Evolutionary conservation across 2,797 vertebrate genomes (phyloP), one percentile per base, ranked within the genome.

Genomic region (Heliangelus exortis): DNA sequence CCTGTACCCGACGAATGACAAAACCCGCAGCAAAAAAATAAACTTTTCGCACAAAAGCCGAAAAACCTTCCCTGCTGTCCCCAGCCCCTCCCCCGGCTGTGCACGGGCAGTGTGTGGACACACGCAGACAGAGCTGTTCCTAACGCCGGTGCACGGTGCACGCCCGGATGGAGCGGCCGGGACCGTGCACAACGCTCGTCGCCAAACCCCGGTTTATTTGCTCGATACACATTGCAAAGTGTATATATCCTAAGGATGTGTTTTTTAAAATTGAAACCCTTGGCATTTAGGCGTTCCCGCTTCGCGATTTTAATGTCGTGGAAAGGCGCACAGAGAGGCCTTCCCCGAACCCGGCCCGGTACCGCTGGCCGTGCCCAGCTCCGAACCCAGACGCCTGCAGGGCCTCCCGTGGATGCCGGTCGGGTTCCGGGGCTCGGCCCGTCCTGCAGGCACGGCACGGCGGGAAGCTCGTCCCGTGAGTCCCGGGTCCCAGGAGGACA

Each of bases 231-330:
- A 15, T 9, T 14, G 26, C 29, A n/a, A 41, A 45, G 31, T 12
- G 2, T 2, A 20, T 1, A 29, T 1, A 29, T 7, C 25, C 31
- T 5, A 15, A 43, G 4, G 11, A 4, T 33, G 15, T 54, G 12
- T 41, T 39, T 47, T 47, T 47, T 18, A 47, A 20, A 8, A 1
- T 4, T n/a, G 65, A 45, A 57, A 6, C 13, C 14, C 12, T 47
- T 3, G 65, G 34, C 22, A 36, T 54, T 31, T 15, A 31, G 58
- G 61, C 2, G 3, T 5, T 43, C 36, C 0, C 4, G 13, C 6
- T 78, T 26, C 48, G 41, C 4, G 2, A 21, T 33, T 54, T 1
- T 55, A 12, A 6, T 18, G 45, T 34, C 7, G 1, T 8, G n/a
- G 6, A 36, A 84, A 65, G 17, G 67, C 3, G 3, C 6, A 3